Evolutionary conservation across 2,113 vertebrate species (phyloP).

Genomic region (Zapornia atra): DNA sequence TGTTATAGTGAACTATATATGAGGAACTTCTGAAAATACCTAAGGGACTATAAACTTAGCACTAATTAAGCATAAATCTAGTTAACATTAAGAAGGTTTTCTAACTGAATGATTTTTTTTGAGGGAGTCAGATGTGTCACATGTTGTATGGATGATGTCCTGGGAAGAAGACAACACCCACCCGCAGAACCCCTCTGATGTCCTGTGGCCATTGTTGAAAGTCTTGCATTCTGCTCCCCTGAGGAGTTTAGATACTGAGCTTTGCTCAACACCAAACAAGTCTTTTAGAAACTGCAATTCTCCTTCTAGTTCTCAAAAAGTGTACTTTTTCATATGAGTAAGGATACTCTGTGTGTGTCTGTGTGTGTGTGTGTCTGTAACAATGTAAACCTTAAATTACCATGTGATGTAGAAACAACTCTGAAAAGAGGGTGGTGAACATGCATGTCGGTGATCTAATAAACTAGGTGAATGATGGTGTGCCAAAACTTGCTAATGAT

Average conservation of each 20-base stretch:
- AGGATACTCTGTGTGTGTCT: not conserved
- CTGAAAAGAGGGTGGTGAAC: slow-evolving; percentile 34
- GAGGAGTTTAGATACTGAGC: not conserved
- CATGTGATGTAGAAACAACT: slow-evolving; percentile 36
- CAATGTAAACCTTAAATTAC: slow-evolving; percentile 39
- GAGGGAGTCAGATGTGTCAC: not conserved
- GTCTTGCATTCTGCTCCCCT: not conserved
- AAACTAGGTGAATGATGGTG: slow-evolving; percentile 54
- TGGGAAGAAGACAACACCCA: not conserved
- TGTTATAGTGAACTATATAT: not conserved
- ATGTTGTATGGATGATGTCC: not conserved
- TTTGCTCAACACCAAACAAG: not conserved
- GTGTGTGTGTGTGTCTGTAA: not conserved
- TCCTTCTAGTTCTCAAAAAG: not conserved
- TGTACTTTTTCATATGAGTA: not conserved
- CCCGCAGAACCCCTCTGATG: not conserved
- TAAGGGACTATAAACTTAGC: not conserved
- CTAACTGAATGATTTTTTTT: not conserved
- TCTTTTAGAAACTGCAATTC: not conserved
- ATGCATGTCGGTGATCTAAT: slow-evolving; percentile 51
- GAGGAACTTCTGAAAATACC: not conserved
- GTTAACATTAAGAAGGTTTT: not conserved
- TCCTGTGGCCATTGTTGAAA: not conserved
- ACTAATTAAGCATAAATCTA: not conserved
- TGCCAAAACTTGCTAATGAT: slow-evolving; percentile 67